Base-by-base conservation (phyloP, 2,797 vertebrate species). In the Crax fasciolata region DNA sequence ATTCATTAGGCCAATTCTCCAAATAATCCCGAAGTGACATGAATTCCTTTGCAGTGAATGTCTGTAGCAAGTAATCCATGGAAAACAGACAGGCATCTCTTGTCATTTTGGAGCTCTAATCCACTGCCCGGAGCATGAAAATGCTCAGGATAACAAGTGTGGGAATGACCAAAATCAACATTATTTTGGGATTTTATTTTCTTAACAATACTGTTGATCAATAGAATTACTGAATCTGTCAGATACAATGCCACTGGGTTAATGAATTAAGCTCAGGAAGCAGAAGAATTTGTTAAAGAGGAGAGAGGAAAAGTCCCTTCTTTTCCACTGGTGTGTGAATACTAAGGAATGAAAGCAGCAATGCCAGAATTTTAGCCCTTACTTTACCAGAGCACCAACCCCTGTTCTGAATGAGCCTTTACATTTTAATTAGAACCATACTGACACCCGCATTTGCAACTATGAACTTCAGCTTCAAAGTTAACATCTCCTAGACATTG, bases 151-250 rank as follows among this genome's bases (percentile, higher is more conserved):
- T 97, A 97, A 98, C 97, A 98, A 98, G 95, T 97, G 97, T 97
- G 97, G 95, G 97, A 97, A 98, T 98, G 95, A 97, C 95, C 81
- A 97, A 98, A 97, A 98, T 87, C 98, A 98, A 98, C 97, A 97
- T 96, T 96, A 96, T 97, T 97, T 98, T 96, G 95, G 90, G 67
- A 97, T 98, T 97, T 97, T 97, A 90, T 97, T 97, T 97, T 97
- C 95, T 97, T 97, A 97, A 97, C 97, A 97, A 98, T 96, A 79
- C 71, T 84, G 59, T 77, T 95, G 95, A 97, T 98, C 97, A 98
- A 97, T 96, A 89, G 98, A 95, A 97, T 87, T 93, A 89, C 63
- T 95, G 97, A 95, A 97, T 89, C 93, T 97, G 96, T 94, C 92
- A 97, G 92, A 97, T 96, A 97, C 96, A 97, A 97, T 96, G 97